These are phyloP conservation scores for Mormyrops attenuatus DNA, from an alignment of 2,797 vertebrate species.

Conservation along the genomic window DNA sequence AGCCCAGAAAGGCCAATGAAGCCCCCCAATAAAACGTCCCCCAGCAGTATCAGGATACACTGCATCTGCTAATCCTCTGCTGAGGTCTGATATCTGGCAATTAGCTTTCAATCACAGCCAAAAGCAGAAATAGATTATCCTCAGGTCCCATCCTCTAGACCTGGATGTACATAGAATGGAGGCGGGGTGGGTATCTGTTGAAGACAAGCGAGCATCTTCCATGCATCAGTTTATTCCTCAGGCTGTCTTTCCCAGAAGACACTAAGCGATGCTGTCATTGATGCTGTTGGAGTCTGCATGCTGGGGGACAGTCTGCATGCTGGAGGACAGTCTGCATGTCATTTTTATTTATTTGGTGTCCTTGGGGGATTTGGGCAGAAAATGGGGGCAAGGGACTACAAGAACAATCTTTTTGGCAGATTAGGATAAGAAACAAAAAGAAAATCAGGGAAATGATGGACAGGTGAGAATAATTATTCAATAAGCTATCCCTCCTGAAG, in stretches of 20 bases:
- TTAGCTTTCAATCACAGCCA: neutral
- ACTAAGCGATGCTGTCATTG: neutral
- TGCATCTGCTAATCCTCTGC: neutral
- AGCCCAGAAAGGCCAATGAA: neutral
- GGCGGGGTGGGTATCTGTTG: neutral
- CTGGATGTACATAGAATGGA: neutral
- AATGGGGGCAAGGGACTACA: neutral
- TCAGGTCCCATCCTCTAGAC: neutral
- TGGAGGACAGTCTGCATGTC: neutral
- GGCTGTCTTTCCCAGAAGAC: neutral
- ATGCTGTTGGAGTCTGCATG: neutral
- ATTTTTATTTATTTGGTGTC: neutral
- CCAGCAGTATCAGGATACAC: neutral
- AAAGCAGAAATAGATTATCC: neutral
- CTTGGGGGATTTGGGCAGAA: neutral
- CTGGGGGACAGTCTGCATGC: neutral
- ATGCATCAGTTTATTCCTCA: neutral
- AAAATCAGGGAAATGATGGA: neutral
- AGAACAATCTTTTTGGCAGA: neutral
- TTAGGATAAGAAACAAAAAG: neutral
- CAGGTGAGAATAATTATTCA: neutral
- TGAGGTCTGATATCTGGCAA: neutral
- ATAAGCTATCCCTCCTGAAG: neutral
- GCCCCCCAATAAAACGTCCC: neutral
- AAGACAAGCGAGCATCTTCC: neutral